Conservation (phyloP, 2,888 invertebrate genomes). For the Eilema caniola region DNA sequence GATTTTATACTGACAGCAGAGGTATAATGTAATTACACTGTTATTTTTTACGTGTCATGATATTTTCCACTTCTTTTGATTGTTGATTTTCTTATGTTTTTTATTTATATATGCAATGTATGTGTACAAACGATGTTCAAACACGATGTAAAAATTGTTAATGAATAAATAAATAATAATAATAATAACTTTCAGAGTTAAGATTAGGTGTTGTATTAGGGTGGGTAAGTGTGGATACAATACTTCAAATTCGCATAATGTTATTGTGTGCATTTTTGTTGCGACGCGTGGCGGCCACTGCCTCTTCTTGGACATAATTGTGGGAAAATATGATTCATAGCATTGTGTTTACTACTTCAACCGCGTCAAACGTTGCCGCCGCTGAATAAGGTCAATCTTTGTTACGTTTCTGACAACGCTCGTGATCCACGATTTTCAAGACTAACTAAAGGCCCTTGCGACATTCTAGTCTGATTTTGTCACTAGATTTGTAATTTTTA, state of each 20-base stretch:
- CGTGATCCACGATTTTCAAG: slow-evolving; percentile 46
- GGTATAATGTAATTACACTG: too few species aligned
- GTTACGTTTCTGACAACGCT: slow-evolving; percentile 63
- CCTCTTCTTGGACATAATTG: slow-evolving; percentile 57
- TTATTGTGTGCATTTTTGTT: slow-evolving; percentile 40
- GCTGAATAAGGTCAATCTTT: slow-evolving; percentile 74
- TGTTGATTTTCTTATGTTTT: too few species aligned
- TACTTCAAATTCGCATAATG: slow-evolving; percentile 27
- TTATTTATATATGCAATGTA: too few species aligned
- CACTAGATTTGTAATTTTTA: slow-evolving; percentile 22
- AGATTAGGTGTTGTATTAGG: not conserved
- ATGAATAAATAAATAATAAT: too few species aligned
- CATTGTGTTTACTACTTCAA: slow-evolving; percentile 69
- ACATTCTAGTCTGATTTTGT: slow-evolving; percentile 20
- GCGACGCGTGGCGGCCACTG: slow-evolving; percentile 43
- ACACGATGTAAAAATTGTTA: too few species aligned
- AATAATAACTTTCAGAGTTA: not conserved
- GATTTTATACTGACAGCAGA: too few species aligned
- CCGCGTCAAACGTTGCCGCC: slow-evolving; percentile 67
- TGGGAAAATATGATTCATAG: slow-evolving; percentile 76
- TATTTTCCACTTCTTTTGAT: too few species aligned
- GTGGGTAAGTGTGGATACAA: slow-evolving; percentile 7
- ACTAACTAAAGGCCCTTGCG: slow-evolving; percentile 31
- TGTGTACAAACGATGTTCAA: too few species aligned
- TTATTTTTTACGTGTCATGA: too few species aligned